Percentiles rank a stretch among this genome's conserved stretches.
phyloP scores from a whole-genome alignment of 2,797 vertebrate species.

The Halcyon leucocephala region DNA sequence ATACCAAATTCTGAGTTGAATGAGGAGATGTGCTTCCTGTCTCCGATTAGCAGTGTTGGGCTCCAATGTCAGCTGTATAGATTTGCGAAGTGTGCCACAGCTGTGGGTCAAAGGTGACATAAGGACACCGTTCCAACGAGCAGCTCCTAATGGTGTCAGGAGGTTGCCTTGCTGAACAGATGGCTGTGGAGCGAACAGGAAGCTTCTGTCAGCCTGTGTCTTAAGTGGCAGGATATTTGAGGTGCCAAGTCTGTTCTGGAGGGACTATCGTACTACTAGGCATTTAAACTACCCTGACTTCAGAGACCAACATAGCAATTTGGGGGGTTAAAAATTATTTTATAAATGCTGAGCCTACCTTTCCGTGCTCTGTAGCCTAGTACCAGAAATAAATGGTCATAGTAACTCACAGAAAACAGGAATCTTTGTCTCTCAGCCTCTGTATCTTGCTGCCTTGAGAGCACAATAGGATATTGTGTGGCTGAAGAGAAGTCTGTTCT shows the following conservation, averaged over 20 bases:
- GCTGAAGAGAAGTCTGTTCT: neutral
- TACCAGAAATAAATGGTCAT: neutral
- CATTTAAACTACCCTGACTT: neutral
- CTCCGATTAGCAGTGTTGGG: neutral
- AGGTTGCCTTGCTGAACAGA: neutral
- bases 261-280: neutral
- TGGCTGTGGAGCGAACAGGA: neutral
- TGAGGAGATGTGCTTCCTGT: accelerated
- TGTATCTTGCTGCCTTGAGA: neutral
- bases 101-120: neutral
- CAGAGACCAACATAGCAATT: neutral
- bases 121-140: neutral
- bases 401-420: neutral
- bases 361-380: neutral
- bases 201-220: neutral
- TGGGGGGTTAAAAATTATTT: neutral
- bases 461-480: neutral
- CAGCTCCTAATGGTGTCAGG: neutral
- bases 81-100: neutral
- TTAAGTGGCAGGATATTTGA: neutral
- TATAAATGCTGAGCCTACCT: neutral
- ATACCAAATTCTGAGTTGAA: neutral
- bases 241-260: neutral
- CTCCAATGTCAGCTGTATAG: accelerated
- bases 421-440: neutral